Evolutionary conservation across 2,888 invertebrate genomes (phyloP).

Genomic region (Papilio gigon): DNA sequence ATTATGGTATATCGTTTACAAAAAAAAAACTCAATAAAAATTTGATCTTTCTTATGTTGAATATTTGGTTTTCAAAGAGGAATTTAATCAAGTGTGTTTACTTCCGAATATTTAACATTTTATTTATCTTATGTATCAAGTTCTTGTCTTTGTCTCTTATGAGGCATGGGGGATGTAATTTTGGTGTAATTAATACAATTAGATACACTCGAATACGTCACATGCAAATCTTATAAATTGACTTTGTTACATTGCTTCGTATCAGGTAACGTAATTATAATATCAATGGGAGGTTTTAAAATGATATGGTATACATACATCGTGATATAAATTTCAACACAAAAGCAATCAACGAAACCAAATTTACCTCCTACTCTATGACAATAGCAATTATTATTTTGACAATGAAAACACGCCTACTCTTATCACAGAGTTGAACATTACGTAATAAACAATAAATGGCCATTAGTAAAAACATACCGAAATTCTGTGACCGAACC

Average conservation of each 20-base stretch:
- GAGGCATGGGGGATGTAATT: background rate
- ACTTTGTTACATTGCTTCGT: slow-evolving; percentile 15
- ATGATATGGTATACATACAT: slow-evolving; percentile 25
- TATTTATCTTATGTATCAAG: background rate
- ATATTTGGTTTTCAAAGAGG: too few species aligned
- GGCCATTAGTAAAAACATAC: too few species aligned
- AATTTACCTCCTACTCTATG: background rate
- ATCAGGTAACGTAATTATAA: background rate
- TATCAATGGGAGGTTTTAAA: slow-evolving; percentile 14
- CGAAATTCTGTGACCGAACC: too few species aligned
- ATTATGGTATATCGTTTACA: background rate
- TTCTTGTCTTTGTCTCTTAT: background rate
- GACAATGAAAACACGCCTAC: background rate
- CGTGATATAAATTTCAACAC: slow-evolving; percentile 21
- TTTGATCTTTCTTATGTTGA: too few species aligned
- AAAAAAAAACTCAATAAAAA: background rate
- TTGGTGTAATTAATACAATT: slow-evolving; percentile 12
- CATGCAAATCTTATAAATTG: slow-evolving; percentile 18
- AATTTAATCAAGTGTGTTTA: background rate
- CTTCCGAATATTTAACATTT: background rate
- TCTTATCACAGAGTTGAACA: background rate
- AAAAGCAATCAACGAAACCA: slow-evolving; percentile 6
- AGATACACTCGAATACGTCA: slow-evolving; percentile 6
- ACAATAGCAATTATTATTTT: background rate
- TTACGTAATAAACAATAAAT: background rate